A percentile compares a stretch with the other conserved stretches of the same genome.
phyloP scores from a whole-genome alignment of 2,888 invertebrate genomes.

The Morpho deidamia region DNA sequence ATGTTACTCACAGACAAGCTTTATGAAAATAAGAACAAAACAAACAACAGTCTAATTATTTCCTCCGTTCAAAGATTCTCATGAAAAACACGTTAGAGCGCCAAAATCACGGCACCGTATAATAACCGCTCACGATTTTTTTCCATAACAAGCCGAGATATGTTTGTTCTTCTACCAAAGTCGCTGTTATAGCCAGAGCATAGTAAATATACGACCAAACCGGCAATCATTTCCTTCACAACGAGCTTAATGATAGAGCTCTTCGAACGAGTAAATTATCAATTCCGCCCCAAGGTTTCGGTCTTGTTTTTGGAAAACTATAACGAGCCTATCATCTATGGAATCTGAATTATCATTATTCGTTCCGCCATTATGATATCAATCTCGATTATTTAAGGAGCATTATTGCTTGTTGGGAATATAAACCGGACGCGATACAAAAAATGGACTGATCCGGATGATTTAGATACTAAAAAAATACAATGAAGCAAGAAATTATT shows the following conservation, averaged over 20 bases:
- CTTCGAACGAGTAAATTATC: conserved; percentile 75
- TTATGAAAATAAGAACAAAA: background rate
- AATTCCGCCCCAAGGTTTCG: conserved; percentile 69
- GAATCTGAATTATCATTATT: conserved; percentile 36
- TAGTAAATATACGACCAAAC: conserved; percentile 61
- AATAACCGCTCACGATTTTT: conserved; percentile 60
- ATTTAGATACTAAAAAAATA: conserved; percentile 5
- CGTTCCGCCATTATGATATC: conserved; percentile 35
- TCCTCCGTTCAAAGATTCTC: conserved; percentile 6
- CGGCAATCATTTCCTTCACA: conserved; percentile 66
- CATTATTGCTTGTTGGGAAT: conserved; percentile 27
- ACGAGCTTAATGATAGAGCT: conserved; percentile 69
- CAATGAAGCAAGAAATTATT: no score
- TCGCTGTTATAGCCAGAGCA: conserved; percentile 48
- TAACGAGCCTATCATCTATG: conserved; percentile 62
- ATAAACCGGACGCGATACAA: conserved; percentile 10
- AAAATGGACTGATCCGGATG: conserved; percentile 10
- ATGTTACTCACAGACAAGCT: no score
- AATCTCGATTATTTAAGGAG: conserved; percentile 30
- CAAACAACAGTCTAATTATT: conserved; percentile 4
- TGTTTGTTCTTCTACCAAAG: conserved; percentile 72
- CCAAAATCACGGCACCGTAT: conserved; percentile 37
- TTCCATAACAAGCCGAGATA: conserved; percentile 71
- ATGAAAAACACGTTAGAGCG: conserved; percentile 9
- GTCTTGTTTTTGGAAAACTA: conserved; percentile 64